Base-by-base conservation (phyloP, 1,140 invertebrate species). In the Zaprionus tsacasi region DNA sequence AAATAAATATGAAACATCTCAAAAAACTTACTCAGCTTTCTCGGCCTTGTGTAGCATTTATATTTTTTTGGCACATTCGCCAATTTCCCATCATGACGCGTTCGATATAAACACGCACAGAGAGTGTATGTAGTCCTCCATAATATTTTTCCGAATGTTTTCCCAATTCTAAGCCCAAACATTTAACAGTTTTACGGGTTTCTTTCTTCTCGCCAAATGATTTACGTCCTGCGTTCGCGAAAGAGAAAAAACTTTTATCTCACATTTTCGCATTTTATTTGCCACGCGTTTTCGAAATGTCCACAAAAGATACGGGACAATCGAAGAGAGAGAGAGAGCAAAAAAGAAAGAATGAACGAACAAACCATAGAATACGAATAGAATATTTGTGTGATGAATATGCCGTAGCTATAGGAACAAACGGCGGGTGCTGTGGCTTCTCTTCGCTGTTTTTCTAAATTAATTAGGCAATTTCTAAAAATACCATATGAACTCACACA, bases 381-480 rank as follows among this genome's bases (percentile, higher is more conserved):
- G 40, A 57, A 85, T 85, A 61, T 71, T 86, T 85, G 57, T 33
- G 59, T 54, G 78, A 85, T 85, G 81, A 85, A 77, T 78, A 60
- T 75, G 61, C 69, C 60, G 36, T 61, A 81, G 67, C 59, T 63
- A 66, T 17, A 75, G 79, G 69, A 76, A 88, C 66, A 69, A 38
- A 55, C 73, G 72, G 40, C 40, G 40, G 40, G 68, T 73, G 79
- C 76, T 65, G 21, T 50, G 27, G 30, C 25, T 45, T 48, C 25
- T 50, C 27, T 48, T 52, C 56, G 13, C 40, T 68, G 40, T 66
- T 89, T 88, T 85, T 82, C 79, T 78, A 79, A 91, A 89, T 91
- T 91, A 91, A 91, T 91, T 91, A 91, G 89, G 81, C 79, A 91
- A 91, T 81, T 82, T 89, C 88, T 88, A 88, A 67, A 88, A 91